phyloP scores from a whole-genome alignment of 2,113 vertebrate genomes.

The Zosterops hypoxanthus region DNA sequence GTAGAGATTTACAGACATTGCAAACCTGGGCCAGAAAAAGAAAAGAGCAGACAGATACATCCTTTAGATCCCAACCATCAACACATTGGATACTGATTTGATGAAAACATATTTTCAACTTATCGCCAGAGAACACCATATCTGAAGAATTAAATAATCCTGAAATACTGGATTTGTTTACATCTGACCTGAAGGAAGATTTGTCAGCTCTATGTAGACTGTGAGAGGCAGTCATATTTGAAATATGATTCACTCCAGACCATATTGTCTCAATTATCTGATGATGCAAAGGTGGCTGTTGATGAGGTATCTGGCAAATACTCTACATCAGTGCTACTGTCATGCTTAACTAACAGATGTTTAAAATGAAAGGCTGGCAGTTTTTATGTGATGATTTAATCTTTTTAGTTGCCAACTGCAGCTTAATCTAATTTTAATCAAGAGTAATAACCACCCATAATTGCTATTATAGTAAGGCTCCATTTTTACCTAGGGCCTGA shows the following conservation, averaged over 20 bases:
- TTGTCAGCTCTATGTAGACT: not conserved
- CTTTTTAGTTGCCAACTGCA: conserved; percentile 68
- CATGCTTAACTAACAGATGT: conserved; percentile 68
- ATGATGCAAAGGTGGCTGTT: conserved; percentile 39
- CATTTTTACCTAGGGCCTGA: conserved; percentile 4
- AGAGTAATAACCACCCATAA: conserved; percentile 68
- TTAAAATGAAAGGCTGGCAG: conserved; percentile 68
- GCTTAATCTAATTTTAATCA: conserved; percentile 77
- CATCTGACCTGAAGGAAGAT: not conserved
- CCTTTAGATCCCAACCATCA: not conserved
- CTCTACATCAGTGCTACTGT: conserved; percentile 32
- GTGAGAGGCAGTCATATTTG: not conserved
- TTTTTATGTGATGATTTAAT: conserved; percentile 73
- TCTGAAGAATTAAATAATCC: not conserved
- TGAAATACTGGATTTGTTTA: not conserved
- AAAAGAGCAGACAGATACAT: not conserved
- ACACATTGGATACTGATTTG: not conserved
- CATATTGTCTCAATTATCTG: conserved; percentile 6
- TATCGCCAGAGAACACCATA: not conserved
- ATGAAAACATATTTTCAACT: not conserved
- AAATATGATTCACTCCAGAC: conserved; percentile 16
- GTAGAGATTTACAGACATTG: not conserved
- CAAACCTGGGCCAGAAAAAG: not conserved
- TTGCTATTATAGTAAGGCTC: conserved; percentile 4
- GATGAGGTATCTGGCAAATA: conserved; percentile 64